These are phyloP conservation scores for Helicoverpa armigera DNA, from an alignment of 1,140 invertebrate genomes.

Conservation along the genomic window DNA sequence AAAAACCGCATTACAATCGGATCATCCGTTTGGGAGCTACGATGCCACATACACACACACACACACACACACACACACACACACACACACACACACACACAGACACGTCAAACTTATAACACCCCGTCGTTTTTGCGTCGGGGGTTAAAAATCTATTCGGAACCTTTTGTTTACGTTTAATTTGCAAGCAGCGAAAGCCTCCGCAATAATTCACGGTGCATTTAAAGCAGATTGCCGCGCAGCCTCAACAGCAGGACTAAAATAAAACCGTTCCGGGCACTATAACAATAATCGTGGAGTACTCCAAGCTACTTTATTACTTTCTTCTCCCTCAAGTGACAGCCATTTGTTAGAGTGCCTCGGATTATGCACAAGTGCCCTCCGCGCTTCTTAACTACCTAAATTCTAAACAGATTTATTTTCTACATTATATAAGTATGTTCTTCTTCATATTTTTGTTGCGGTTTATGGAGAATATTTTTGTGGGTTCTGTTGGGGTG, in stretches of 20 bases:
- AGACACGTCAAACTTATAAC: no score
- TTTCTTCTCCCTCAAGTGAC: slow-evolving; percentile 14
- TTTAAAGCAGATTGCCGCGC: neutral
- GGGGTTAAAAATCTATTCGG: no score
- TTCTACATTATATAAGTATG: slow-evolving; percentile 24
- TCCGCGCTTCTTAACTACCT: slow-evolving; percentile 33
- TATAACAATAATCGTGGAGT: slow-evolving; percentile 28
- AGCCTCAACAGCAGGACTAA: neutral
- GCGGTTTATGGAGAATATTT: neutral
- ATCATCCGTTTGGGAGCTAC: no score
- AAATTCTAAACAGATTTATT: slow-evolving; percentile 42
- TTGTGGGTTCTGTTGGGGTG: neutral
- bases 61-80: no score
- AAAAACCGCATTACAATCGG: no score
- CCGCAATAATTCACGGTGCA: neutral
- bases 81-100: no score
- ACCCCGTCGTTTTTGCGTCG: no score
- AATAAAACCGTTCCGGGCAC: slow-evolving; percentile 5
- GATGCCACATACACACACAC: no score
- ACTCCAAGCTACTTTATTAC: slow-evolving; percentile 23
- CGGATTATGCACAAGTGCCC: slow-evolving; percentile 26
- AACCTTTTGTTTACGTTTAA: no score
- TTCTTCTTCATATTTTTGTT: slow-evolving; percentile 34
- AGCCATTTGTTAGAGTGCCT: slow-evolving; percentile 27
- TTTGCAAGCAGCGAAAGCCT: no score